Conservation (phyloP, 2,888 invertebrate species). For the Thymelicus acteon region DNA sequence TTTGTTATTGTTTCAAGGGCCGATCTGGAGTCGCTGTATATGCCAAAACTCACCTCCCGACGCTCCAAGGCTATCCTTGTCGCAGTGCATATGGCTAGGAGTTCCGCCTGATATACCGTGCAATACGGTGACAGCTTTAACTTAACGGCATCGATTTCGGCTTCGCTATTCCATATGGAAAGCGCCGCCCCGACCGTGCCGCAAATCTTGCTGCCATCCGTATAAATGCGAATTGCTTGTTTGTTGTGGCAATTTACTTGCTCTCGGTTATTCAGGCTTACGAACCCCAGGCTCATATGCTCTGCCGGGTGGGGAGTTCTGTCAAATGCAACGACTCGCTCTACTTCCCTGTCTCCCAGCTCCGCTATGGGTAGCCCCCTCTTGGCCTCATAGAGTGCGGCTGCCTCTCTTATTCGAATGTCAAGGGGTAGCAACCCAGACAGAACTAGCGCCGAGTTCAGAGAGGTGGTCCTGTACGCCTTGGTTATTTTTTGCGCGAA, state of each 20-base stretch:
- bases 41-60: too few relatives aligned
- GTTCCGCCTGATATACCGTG: conserved; percentile 16
- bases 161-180: too few relatives aligned
- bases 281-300: neutral
- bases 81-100: neutral
- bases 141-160: neutral
- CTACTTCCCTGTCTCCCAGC: neutral
- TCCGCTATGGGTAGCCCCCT: neutral
- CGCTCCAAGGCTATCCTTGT: neutral
- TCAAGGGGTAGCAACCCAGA: neutral
- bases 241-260: too few relatives aligned
- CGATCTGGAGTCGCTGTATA: neutral
- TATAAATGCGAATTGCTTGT: too few relatives aligned
- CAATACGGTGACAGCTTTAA: conserved; percentile 12
- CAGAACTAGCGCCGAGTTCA: neutral
- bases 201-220: too few relatives aligned
- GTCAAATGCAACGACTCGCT: neutral
- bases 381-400: neutral
- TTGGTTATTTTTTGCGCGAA: neutral
- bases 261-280: neutral
- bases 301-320: neutral
- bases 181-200: too few relatives aligned
- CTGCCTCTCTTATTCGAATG: conserved; percentile 2
- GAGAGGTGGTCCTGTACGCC: conserved; percentile 3
- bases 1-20: neutral